Percentiles rank a stretch among this genome's conserved stretches.
Evolutionary conservation across 2,113 vertebrate genomes (phyloP).

Genomic region (Halcyon malimbica): DNA sequence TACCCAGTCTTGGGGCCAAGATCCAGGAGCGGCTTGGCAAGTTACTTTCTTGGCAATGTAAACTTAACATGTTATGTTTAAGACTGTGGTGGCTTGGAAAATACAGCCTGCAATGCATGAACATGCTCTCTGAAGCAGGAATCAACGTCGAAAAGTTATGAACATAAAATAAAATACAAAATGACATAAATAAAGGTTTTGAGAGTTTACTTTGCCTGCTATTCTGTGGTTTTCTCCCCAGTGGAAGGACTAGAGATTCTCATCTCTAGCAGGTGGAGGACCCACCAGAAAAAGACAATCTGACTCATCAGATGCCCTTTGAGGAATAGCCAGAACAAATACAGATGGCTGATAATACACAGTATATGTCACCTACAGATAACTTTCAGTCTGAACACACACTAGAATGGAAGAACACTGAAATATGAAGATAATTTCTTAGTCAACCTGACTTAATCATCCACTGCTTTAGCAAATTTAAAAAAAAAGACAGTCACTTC

Average conservation of each 20-base stretch:
- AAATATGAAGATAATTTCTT: background rate
- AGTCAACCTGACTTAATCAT: background rate
- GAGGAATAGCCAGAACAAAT: slow-evolving; percentile 58
- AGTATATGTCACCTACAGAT: background rate
- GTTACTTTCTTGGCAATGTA: background rate
- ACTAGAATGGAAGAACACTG: background rate
- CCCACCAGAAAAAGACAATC: background rate
- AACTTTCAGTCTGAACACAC: background rate
- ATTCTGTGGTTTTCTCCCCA: background rate
- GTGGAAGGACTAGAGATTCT: slow-evolving; percentile 12
- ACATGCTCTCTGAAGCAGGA: background rate
- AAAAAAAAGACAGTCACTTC: background rate
- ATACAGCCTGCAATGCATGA: background rate
- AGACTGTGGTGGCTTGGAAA: background rate
- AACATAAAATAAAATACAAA: background rate
- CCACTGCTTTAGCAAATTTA: background rate
- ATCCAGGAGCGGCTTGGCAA: background rate
- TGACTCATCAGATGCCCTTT: slow-evolving; percentile 37
- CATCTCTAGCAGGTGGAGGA: slow-evolving; percentile 3
- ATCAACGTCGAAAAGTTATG: background rate
- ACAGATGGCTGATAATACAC: slow-evolving; percentile 21
- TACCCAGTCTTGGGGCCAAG: background rate
- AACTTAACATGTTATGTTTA: background rate
- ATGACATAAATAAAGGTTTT: background rate
- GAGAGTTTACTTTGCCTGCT: background rate